Evolutionary conservation across 2,888 invertebrate genomes (phyloP).

Genomic region (Hydriomena furcata): DNA sequence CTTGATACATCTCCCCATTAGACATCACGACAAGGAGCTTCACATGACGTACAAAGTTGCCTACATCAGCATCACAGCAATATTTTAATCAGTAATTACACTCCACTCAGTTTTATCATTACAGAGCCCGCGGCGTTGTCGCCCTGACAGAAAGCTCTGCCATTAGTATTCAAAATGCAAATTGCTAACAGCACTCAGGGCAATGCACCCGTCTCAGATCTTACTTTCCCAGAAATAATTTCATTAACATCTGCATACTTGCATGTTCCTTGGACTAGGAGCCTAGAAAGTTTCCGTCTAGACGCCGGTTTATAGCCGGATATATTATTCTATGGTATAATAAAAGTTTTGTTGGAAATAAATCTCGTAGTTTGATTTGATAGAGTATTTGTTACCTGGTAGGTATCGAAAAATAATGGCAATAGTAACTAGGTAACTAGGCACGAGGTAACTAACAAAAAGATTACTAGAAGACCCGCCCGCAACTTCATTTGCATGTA

Average conservation of each 20-base stretch:
- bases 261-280: slow-evolving; percentile 55
- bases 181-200: slow-evolving; percentile 70
- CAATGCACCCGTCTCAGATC: slow-evolving; percentile 74
- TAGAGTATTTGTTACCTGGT: no score
- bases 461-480: no score
- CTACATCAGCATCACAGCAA: slow-evolving; percentile 28
- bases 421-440: no score
- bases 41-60: no score
- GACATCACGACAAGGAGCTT: no score
- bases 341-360: no score
- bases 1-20: not conserved
- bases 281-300: slow-evolving; percentile 45
- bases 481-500: no score
- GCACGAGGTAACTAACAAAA: no score
- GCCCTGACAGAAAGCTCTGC: slow-evolving; percentile 59
- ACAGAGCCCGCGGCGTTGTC: slow-evolving; percentile 58
- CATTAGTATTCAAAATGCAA: slow-evolving; percentile 81
- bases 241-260: slow-evolving; percentile 77
- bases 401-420: no score
- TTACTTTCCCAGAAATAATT: slow-evolving; percentile 80
- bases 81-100: slow-evolving; percentile 59
- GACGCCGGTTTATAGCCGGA: slow-evolving; percentile 9
- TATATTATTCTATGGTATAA: not conserved
- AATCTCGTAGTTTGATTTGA: no score
- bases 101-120: slow-evolving; percentile 60